These are phyloP conservation scores for Synanthedon vespiformis DNA, from an alignment of 2,888 invertebrate species.

Conservation along the genomic window DNA sequence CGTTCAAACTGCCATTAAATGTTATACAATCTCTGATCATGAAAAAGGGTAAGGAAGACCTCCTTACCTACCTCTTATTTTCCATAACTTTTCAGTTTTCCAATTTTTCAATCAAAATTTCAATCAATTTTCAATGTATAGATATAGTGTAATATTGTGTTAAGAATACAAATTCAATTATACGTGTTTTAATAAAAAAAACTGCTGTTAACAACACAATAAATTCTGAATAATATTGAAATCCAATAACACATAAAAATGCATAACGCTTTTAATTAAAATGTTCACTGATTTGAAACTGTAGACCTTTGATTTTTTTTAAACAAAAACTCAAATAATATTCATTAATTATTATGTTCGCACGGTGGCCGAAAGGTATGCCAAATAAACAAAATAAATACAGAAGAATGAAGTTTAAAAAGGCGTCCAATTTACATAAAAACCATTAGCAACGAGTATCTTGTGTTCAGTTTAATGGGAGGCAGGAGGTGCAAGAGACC, in stretches of 20 bases:
- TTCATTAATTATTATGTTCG: constrained; percentile 29
- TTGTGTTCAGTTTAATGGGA: constrained; percentile 10
- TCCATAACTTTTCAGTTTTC: no score
- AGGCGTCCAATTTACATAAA: constrained; percentile 51
- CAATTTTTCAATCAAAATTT: no score
- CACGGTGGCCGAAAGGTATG: constrained; percentile 30
- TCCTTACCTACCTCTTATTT: no score
- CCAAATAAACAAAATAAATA: constrained; percentile 25
- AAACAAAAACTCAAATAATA: constrained; percentile 1
- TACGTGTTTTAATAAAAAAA: no score
- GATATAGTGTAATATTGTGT: no score
- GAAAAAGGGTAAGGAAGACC: no score
- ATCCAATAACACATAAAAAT: neutral
- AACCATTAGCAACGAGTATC: constrained; percentile 30
- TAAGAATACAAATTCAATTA: no score
- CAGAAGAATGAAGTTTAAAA: constrained; percentile 13
- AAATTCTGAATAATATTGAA: neutral
- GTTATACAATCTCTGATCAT: neutral
- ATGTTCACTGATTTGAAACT: neutral
- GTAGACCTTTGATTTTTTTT: neutral
- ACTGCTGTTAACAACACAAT: neutral
- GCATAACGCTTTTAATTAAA: neutral
- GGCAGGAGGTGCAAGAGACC: constrained; percentile 20
- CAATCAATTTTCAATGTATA: no score
- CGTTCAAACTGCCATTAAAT: neutral